A percentile compares a stretch with the other conserved stretches of the same genome.
Conservation (phyloP, 2,888 invertebrate genomes). For the Molanna angustata region DNA sequence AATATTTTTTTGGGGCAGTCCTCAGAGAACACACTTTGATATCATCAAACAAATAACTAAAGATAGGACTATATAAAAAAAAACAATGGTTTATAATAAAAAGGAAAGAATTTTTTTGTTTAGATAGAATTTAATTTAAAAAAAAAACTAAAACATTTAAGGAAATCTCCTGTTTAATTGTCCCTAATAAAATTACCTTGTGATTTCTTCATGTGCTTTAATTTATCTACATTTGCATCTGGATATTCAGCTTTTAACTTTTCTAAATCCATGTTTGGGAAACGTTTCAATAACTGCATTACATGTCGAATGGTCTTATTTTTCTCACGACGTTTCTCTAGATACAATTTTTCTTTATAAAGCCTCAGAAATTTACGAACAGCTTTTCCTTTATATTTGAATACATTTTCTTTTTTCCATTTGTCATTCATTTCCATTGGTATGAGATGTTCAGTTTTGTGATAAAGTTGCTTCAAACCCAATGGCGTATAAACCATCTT, state of each 20-base stretch:
- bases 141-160: too few relatives aligned
- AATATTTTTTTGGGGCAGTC: too few relatives aligned
- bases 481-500: slow-evolving; percentile 57
- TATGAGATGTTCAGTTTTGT: slow-evolving; percentile 59
- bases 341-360: slow-evolving; percentile 64
- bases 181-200: slow-evolving; percentile 61
- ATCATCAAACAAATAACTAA: too few relatives aligned
- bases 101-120: too few relatives aligned
- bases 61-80: too few relatives aligned
- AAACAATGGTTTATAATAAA: too few relatives aligned
- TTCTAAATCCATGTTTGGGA: slow-evolving; percentile 73
- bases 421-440: slow-evolving; percentile 65
- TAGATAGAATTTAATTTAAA: too few relatives aligned
- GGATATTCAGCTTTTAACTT: slow-evolving; percentile 72
- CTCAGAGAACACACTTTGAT: too few relatives aligned
- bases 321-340: slow-evolving; percentile 54
- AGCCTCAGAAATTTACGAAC: slow-evolving; percentile 60
- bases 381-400: slow-evolving; percentile 53
- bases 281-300: slow-evolving; percentile 66
- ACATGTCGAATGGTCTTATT: slow-evolving; percentile 68
- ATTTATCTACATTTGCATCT: slow-evolving; percentile 68
- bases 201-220: slow-evolving; percentile 55
- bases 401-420: slow-evolving; percentile 60
- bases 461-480: slow-evolving; percentile 59
- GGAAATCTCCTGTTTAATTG: slow-evolving; percentile 7